A percentile compares a stretch with the other conserved stretches of the same genome.
Conservation (phyloP, 2,888 invertebrate genomes). For the Odontocerum albicorne region DNA sequence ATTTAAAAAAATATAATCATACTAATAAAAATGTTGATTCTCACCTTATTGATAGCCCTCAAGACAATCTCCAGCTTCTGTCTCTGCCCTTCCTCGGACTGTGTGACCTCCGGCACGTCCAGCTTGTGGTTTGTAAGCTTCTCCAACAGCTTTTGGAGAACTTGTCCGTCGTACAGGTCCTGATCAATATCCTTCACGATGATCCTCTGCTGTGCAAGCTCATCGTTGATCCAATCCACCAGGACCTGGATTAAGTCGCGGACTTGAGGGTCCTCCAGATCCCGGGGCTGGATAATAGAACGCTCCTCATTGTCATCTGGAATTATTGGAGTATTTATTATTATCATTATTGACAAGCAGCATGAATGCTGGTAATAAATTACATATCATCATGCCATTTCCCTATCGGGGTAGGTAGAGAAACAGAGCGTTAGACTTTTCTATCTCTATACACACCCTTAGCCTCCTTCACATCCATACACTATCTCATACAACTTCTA, state of each 20-base stretch:
- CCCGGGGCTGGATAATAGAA: conserved; percentile 90
- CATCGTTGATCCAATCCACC: conserved; percentile 99
- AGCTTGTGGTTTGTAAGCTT: conserved; percentile 86
- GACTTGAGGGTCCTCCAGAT: conserved; percentile 84
- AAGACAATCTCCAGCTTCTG: conserved; percentile 91
- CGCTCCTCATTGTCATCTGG: conserved; percentile 95
- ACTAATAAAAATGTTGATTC: conserved; percentile 25
- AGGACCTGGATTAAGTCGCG: conserved; percentile 82
- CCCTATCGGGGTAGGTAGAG: too few species aligned
- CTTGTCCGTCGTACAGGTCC: conserved; percentile 97
- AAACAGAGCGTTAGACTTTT: too few species aligned
- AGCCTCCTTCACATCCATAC: too few species aligned
- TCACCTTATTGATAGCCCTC: conserved; percentile 82
- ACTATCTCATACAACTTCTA: too few species aligned
- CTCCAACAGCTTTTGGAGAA: conserved; percentile 72
- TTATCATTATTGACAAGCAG: too few species aligned
- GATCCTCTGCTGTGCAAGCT: conserved; percentile 92
- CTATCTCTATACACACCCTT: too few species aligned
- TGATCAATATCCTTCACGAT: conserved; percentile 96
- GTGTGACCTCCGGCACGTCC: conserved; percentile 97
- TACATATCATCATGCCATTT: too few species aligned
- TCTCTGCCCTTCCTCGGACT: conserved; percentile 95
- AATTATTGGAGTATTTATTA: too few species aligned
- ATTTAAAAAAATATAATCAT: background rate
- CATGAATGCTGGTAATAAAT: too few species aligned